Conservation (phyloP, 2,888 invertebrate genomes). For the Lasius fuliginosus region DNA sequence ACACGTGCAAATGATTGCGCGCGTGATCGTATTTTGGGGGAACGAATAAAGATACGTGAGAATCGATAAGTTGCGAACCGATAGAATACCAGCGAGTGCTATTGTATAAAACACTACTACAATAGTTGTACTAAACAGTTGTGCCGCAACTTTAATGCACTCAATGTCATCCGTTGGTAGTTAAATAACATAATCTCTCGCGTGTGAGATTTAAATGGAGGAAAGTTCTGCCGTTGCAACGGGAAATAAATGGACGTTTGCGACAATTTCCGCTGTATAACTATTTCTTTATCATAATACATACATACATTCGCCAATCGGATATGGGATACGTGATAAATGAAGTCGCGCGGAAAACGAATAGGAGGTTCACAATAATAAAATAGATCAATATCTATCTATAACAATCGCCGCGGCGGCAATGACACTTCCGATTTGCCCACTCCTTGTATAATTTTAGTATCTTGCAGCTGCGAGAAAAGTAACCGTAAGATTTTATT, state of each 20-base stretch:
- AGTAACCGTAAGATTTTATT: constrained; percentile 38
- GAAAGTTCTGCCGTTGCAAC: background rate
- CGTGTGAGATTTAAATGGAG: background rate
- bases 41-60: constrained; percentile 11
- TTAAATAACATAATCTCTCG: constrained; percentile 16
- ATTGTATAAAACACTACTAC: background rate
- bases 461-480: constrained; percentile 32
- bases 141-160: constrained; percentile 8
- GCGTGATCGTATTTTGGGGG: constrained; percentile 2
- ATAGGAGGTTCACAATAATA: constrained; percentile 23
- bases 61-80: constrained; percentile 1
- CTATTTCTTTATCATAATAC: constrained; percentile 12
- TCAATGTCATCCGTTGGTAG: background rate
- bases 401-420: constrained; percentile 30
- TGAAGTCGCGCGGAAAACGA: constrained; percentile 23
- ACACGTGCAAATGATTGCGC: constrained; percentile 30
- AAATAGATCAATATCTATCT: constrained; percentile 43
- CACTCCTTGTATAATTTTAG: constrained; percentile 22
- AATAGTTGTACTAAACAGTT: background rate
- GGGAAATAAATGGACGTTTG: background rate
- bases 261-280: constrained; percentile 11
- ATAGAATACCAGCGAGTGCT: background rate
- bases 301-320: constrained; percentile 4
- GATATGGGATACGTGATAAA: background rate
- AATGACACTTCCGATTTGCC: constrained; percentile 28